These are phyloP conservation scores for Cynodonichthys magdalenae DNA, from an alignment of 2,797 vertebrate genomes.

Conservation along the genomic window DNA sequence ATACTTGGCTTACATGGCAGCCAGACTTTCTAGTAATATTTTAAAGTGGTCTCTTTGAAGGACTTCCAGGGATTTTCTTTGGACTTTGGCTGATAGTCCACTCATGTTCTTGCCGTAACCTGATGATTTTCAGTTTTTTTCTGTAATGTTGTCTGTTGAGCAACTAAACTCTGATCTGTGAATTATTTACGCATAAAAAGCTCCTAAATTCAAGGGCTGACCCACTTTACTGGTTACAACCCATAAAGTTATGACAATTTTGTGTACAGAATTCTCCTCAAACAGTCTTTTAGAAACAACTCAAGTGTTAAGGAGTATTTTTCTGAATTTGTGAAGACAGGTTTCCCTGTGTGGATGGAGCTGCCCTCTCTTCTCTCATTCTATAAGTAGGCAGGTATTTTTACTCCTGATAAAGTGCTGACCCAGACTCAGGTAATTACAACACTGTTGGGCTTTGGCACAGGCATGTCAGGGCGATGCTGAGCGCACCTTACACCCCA, in stretches of 20 bases:
- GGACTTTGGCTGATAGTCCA: too few relatives aligned
- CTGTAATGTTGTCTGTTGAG: too few relatives aligned
- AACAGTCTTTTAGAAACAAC: conserved; percentile 27
- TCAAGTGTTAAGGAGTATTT: conserved; percentile 18
- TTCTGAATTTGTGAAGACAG: conserved; percentile 60
- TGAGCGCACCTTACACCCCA: conserved; percentile 74
- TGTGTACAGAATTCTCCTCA: conserved; percentile 17
- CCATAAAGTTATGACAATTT: background rate
- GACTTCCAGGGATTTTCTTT: too few relatives aligned
- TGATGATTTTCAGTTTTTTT: too few relatives aligned
- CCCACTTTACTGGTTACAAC: too few relatives aligned
- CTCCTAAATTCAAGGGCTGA: too few relatives aligned
- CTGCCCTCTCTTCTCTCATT: conserved; percentile 58
- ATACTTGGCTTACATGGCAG: too few relatives aligned
- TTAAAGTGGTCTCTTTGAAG: too few relatives aligned
- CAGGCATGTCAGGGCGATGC: conserved; percentile 71
- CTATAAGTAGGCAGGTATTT: conserved; percentile 84
- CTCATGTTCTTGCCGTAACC: too few relatives aligned
- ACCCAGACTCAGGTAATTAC: conserved; percentile 84
- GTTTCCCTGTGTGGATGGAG: conserved; percentile 58
- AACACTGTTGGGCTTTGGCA: conserved; percentile 81
- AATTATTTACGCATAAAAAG: too few relatives aligned
- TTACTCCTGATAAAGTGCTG: conserved; percentile 82
- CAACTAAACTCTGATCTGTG: too few relatives aligned
- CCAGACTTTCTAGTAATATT: too few relatives aligned